Percentiles rank a stretch among this genome's conserved stretches.
These are phyloP conservation scores for Thereva nobilitata DNA, from an alignment of 2,888 invertebrate species.

Conservation along the genomic window DNA sequence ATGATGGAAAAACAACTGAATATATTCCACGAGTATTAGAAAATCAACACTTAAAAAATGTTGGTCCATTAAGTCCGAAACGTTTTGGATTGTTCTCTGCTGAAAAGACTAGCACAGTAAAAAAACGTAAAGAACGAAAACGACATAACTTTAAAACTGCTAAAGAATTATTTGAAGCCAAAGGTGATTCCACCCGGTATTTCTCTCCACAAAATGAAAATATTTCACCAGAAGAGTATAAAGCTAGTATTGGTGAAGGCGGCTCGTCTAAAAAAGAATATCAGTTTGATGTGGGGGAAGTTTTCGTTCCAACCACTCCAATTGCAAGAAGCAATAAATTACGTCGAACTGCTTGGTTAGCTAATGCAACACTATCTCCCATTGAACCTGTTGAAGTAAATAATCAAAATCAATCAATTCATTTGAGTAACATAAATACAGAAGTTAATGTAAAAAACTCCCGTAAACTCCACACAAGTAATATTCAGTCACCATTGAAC, in stretches of 20 bases:
- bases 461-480: not conserved
- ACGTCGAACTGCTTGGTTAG: slow-evolving; percentile 63
- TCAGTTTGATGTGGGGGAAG: slow-evolving; percentile 43
- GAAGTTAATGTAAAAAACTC: slow-evolving; percentile 1
- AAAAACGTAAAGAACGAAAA: slow-evolving; percentile 9
- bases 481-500: not conserved
- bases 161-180: not conserved
- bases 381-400: not conserved
- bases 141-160: slow-evolving; percentile 1
- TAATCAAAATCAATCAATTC: no score
- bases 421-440: not conserved
- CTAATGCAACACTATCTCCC: slow-evolving; percentile 48
- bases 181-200: not conserved
- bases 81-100: not conserved
- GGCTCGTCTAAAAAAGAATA: slow-evolving; percentile 15
- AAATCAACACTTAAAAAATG: not conserved
- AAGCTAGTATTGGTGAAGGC: not conserved
- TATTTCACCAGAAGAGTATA: not conserved
- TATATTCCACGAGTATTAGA: not conserved
- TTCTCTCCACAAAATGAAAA: not conserved
- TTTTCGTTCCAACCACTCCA: slow-evolving; percentile 59
- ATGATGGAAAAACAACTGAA: not conserved
- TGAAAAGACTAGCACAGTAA: slow-evolving; percentile 17
- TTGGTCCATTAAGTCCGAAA: not conserved
- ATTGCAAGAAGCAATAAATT: slow-evolving; percentile 63